Percentiles rank a stretch among this genome's conserved stretches.
Conservation (phyloP, 1,140 invertebrate species). For the Armadillidium nasatum region DNA sequence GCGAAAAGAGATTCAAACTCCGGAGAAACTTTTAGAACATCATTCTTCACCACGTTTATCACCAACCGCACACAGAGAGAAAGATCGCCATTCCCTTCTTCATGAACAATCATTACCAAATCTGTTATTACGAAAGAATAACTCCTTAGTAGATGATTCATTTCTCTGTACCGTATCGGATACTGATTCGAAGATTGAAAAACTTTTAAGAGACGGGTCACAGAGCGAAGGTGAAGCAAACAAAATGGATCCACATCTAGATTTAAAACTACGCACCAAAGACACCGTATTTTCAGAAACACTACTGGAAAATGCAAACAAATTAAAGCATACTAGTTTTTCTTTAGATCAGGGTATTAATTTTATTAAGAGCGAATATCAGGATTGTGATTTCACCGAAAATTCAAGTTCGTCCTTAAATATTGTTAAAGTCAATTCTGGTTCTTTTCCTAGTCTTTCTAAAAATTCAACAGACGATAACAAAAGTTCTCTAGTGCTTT, state of each 20-base stretch:
- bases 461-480: slow-evolving; percentile 27
- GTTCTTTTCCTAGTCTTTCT: slow-evolving; percentile 9
- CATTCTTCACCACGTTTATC: not conserved
- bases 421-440: not conserved
- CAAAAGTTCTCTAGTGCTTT: not conserved
- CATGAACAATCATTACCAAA: not conserved
- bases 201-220: slow-evolving; percentile 28
- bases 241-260: slow-evolving; percentile 16
- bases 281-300: slow-evolving; percentile 2
- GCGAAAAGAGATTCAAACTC: not conserved
- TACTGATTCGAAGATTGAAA: slow-evolving; percentile 20
- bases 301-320: slow-evolving; percentile 21
- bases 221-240: slow-evolving; percentile 14
- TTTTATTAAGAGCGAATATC: slow-evolving; percentile 30
- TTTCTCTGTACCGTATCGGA: not conserved
- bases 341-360: slow-evolving; percentile 37
- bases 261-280: slow-evolving; percentile 32
- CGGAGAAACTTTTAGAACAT: not conserved
- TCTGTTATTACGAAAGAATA: not conserved
- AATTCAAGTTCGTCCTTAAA: too few relatives aligned
- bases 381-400: slow-evolving; percentile 16
- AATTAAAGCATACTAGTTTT: slow-evolving; percentile 36
- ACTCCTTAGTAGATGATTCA: not conserved
- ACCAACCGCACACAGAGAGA: not conserved
- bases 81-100: not conserved